Conservation (phyloP, 2,113 vertebrate species). For the Otolemur garnettii region DNA sequence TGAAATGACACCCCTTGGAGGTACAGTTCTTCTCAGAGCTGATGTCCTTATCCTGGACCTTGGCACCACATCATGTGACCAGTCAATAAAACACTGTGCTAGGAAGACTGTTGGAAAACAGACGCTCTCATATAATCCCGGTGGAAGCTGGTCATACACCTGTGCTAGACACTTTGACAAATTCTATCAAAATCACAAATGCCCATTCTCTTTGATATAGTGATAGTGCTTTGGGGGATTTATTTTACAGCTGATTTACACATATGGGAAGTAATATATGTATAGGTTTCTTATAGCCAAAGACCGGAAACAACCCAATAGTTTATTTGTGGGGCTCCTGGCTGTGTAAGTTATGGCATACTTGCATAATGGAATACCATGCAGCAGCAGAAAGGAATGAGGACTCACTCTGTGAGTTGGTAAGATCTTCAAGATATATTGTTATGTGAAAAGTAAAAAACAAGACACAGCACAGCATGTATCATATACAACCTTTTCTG, state of each 20-base stretch:
- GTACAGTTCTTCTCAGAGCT: background rate
- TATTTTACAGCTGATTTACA: background rate
- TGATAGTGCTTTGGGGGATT: background rate
- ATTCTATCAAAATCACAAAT: background rate
- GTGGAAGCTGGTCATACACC: background rate
- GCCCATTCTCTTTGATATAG: background rate
- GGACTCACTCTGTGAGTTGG: background rate
- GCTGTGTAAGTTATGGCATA: background rate
- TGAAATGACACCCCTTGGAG: background rate
- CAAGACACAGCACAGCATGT: background rate
- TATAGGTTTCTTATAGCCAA: background rate
- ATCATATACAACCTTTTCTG: background rate
- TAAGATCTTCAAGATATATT: background rate
- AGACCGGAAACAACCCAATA: background rate
- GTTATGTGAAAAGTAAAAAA: background rate
- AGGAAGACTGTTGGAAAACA: background rate
- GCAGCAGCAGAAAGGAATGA: background rate
- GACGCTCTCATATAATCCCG: background rate
- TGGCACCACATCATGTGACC: background rate
- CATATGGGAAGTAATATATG: background rate
- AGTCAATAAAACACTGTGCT: background rate
- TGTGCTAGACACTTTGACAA: background rate
- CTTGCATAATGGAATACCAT: background rate
- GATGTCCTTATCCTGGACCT: background rate
- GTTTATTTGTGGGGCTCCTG: background rate